Evolutionary conservation across 2,888 invertebrate genomes (phyloP).

Genomic region (Sminthurides aquaticus): DNA sequence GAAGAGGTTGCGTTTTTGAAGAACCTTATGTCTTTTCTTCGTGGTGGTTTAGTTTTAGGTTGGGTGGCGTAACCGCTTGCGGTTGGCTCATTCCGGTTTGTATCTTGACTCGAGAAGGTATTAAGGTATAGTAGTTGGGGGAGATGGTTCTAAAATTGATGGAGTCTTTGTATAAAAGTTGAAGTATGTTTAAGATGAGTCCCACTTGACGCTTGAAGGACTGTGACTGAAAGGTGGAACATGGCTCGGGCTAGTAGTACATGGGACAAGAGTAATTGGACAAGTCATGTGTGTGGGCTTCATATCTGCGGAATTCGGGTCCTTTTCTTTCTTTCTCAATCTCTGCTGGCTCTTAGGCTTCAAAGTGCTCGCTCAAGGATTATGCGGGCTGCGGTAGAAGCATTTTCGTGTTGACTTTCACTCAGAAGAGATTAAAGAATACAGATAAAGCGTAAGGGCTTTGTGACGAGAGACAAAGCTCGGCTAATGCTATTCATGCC

Average conservation of each 20-base stretch:
- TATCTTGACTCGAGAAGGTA: neutral
- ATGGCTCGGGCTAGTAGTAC: neutral
- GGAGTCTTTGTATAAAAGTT: neutral
- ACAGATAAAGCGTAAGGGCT: no score
- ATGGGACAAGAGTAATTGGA: neutral
- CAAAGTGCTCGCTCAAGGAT: neutral
- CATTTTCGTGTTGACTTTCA: constrained; percentile 5
- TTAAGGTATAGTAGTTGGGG: neutral
- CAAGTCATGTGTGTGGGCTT: neutral
- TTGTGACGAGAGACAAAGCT: neutral
- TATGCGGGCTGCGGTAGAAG: neutral
- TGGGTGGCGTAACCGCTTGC: no score
- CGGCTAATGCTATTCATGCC: neutral
- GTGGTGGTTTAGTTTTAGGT: no score
- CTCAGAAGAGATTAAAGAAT: no score
- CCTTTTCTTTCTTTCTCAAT: neutral
- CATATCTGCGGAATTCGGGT: neutral
- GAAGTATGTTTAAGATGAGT: constrained; percentile 8
- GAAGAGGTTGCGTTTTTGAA: no score
- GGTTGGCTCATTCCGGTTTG: no score
- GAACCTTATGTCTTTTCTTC: no score
- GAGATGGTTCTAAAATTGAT: constrained; percentile 1
- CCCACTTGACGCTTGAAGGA: neutral
- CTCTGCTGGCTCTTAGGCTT: no score
- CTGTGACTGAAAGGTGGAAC: neutral